Percentiles rank a stretch among this genome's conserved stretches.
These are phyloP conservation scores for Parnassius smintheus DNA, from an alignment of 2,888 invertebrate genomes.

Conservation along the genomic window DNA sequence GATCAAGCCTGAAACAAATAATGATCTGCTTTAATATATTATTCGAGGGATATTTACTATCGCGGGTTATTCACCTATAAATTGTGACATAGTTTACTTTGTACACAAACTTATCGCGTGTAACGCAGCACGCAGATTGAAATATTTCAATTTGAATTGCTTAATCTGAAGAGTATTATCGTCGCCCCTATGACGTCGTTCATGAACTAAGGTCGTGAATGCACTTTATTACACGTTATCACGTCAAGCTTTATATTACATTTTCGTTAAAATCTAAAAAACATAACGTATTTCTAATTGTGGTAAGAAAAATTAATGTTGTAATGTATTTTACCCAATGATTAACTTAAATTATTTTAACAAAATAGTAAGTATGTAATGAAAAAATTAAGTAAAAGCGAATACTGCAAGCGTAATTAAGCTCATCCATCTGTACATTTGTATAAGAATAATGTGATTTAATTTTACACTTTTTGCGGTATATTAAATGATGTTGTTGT, in stretches of 20 bases:
- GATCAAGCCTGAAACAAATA: slow-evolving; percentile 84
- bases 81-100: slow-evolving; percentile 19
- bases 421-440: no score
- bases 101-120: slow-evolving; percentile 27
- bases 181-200: slow-evolving; percentile 49
- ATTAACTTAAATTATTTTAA: no score
- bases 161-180: slow-evolving; percentile 57
- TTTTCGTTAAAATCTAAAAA: neutral
- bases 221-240: slow-evolving; percentile 40
- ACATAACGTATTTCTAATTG: neutral
- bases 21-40: slow-evolving; percentile 16
- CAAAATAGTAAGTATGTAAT: no score
- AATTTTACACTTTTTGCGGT: no score
- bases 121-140: slow-evolving; percentile 39
- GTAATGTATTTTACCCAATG: no score
- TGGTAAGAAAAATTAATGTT: no score
- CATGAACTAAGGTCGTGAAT: slow-evolving; percentile 40
- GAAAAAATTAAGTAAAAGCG: no score
- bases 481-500: no score
- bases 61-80: neutral
- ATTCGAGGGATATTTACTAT: neutral
- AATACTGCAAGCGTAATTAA: no score
- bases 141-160: slow-evolving; percentile 55
- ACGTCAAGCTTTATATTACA: slow-evolving; percentile 36
- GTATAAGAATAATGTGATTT: no score